phyloP scores from a whole-genome alignment of 2,113 vertebrate genomes.

The Coracopsis vasa region DNA sequence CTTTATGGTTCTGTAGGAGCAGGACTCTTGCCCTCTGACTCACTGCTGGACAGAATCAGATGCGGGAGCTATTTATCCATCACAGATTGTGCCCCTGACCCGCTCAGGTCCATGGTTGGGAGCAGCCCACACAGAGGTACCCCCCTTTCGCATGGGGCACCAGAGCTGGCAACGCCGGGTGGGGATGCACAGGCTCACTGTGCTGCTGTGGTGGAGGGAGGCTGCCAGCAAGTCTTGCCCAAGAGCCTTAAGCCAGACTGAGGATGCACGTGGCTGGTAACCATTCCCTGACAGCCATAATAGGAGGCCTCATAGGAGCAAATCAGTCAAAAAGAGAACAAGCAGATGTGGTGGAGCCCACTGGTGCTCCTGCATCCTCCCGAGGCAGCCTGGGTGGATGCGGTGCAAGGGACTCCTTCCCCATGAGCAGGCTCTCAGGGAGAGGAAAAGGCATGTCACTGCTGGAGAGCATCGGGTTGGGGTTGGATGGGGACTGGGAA shows the following conservation, averaged over 20 bases:
- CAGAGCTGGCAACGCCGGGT: accelerated
- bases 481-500: no score
- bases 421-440: background rate
- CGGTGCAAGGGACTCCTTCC: background rate
- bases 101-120: background rate
- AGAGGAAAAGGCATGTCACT: background rate
- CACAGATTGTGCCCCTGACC: background rate
- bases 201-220: background rate
- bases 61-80: background rate
- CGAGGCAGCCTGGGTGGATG: background rate
- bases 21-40: background rate
- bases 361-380: background rate
- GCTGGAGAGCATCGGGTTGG: accelerated
- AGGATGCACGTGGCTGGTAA: background rate
- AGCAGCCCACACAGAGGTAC: background rate
- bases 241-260: background rate
- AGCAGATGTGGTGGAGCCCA: background rate
- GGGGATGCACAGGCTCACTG: background rate
- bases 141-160: background rate
- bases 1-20: background rate
- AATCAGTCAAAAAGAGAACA: background rate
- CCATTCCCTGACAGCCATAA: background rate
- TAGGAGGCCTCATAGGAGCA: background rate
- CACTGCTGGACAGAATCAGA: background rate
- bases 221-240: background rate